Evolutionary conservation across 2,113 vertebrate species (phyloP), one percentile per base, ranked within the genome.

Genomic region (Oryzias woworae): DNA sequence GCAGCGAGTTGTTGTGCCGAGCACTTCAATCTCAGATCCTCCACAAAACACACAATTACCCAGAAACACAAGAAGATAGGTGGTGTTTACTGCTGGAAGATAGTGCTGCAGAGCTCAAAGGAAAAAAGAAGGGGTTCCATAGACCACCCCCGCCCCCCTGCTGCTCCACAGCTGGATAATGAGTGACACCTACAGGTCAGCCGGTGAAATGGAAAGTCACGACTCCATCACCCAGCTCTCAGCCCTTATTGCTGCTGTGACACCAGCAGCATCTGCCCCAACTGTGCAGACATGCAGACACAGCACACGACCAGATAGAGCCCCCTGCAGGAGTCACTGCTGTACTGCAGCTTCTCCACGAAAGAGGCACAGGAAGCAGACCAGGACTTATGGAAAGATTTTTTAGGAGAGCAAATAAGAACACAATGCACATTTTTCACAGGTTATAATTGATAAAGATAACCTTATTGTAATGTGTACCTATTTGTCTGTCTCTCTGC

Each of bases 131-230:
- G 26, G 14, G 14, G n/a, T 43, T 71, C 54, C 20, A 42, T 5
- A 1, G 58, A 60, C 46, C 0, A 55, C 58, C 16, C 23, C 51
- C 53, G 20, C 18, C 7, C 22, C 4, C 28, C 48, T 62, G 24
- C 3, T 57, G 31, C n/a, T 59, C 52, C 14, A 82, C 63, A 72
- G 58, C 63, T 62, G 53, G 65, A 77, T 69, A 36, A 77, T 64
- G 68, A 64, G 75, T 70, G 83, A 85, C 87, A 85, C 75, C 87
- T 85, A 82, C 77, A 84, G 85, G 77, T 72, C 62, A 31, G 43
- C 22, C 49, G 2, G 65, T 59, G 44, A 45, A 77, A 69, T 86
- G 80, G 47, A 69, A 70, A 48, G 36, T 53, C 12, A 3, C 53
- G 55, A 73, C 36, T 65, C 47, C 31, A 54, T 10, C 16, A 47